Conservation (phyloP, 1,140 invertebrate species). For the Globodera rostochiensis region DNA sequence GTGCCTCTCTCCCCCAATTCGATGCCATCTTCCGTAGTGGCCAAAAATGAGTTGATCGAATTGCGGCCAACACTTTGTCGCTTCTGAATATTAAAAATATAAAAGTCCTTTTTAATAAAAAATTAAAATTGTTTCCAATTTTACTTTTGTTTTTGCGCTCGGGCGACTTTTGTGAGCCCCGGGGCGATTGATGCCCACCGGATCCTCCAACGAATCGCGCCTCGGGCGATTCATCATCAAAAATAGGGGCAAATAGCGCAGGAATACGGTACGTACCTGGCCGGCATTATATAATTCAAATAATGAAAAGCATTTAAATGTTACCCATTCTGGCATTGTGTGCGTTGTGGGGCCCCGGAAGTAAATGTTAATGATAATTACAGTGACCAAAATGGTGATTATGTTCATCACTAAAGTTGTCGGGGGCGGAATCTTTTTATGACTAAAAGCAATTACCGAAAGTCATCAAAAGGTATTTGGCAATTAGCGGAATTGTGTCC, state of each 20-base stretch:
- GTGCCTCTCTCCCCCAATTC: constrained; percentile 11
- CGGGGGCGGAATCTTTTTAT: no score
- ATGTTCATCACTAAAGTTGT: constrained; percentile 98
- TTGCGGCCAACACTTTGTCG: no score
- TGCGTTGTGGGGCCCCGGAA: constrained; percentile 87
- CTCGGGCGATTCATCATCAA: constrained; percentile 55
- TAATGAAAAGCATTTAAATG: no score
- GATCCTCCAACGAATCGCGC: no score
- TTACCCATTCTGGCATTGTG: constrained; percentile 76
- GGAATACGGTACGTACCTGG: constrained; percentile 79
- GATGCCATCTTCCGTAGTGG: neutral
- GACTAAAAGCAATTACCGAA: no score
- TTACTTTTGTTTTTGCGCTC: neutral
- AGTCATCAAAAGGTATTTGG: constrained; percentile 91
- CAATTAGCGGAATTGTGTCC: constrained; percentile 89
- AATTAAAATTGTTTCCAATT: no score
- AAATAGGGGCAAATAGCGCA: constrained; percentile 71
- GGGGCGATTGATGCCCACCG: no score
- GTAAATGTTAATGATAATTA: constrained; percentile 99
- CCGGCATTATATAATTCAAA: no score
- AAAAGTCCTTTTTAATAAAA: no score
- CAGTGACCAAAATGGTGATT: constrained; percentile 88
- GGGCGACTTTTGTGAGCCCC: constrained; percentile 5
- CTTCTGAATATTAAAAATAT: no score
- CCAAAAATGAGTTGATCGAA: no score